These are phyloP conservation scores for Masnerella sp. DNA, from an alignment of 2,888 invertebrate species.

Conservation along the genomic window DNA sequence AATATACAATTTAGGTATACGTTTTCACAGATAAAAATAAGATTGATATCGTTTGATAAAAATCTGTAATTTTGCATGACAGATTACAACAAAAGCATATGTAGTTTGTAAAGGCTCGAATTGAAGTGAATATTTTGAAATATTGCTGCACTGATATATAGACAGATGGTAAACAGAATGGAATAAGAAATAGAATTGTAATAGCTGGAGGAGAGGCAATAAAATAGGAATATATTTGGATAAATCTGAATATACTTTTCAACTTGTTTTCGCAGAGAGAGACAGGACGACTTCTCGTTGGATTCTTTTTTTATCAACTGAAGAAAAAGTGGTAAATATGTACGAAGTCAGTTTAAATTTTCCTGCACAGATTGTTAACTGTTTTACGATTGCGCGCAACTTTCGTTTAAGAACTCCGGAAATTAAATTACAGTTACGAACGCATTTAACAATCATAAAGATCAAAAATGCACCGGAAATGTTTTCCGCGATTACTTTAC, in stretches of 20 bases:
- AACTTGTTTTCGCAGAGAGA: constrained; percentile 11
- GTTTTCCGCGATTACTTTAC: too few species aligned
- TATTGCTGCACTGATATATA: constrained; percentile 14
- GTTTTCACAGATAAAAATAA: too few species aligned
- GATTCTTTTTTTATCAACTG: neutral
- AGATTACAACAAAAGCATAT: constrained; percentile 8
- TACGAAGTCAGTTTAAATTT: constrained; percentile 16
- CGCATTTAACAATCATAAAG: too few species aligned
- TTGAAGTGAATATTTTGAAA: constrained; percentile 30
- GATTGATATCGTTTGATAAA: too few species aligned
- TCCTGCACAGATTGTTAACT: constrained; percentile 19
- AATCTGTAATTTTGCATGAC: constrained; percentile 10
- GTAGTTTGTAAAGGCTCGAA: constrained; percentile 25
- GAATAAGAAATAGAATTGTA: constrained; percentile 20
- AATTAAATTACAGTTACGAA: neutral
- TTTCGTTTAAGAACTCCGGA: neutral
- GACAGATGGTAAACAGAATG: constrained; percentile 19
- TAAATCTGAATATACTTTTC: constrained; percentile 31
- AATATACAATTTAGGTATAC: too few species aligned
- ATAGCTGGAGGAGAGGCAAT: constrained; percentile 8
- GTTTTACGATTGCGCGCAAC: constrained; percentile 5
- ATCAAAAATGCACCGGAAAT: too few species aligned
- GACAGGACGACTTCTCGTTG: neutral
- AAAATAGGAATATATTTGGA: constrained; percentile 34
- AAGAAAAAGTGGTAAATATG: constrained; percentile 14